phyloP scores from a whole-genome alignment of 2,888 invertebrate species.

The Orthosia cruda region DNA sequence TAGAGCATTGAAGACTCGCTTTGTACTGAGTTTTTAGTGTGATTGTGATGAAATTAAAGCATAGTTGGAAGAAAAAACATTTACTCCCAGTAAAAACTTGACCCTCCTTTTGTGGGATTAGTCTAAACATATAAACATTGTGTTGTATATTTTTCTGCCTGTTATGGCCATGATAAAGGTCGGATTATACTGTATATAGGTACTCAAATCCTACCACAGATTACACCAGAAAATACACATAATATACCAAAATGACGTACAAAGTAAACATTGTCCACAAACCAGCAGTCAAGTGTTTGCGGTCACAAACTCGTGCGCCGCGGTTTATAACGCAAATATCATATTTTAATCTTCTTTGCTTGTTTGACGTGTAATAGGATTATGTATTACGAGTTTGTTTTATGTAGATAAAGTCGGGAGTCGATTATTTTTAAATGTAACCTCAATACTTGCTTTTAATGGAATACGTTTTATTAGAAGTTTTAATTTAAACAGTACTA shows the following conservation, averaged over 20 bases:
- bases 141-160: background rate
- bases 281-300: constrained; percentile 13
- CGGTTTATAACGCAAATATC: constrained; percentile 44
- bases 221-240: background rate
- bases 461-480: too few species aligned
- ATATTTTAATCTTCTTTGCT: constrained; percentile 51
- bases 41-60: too few species aligned
- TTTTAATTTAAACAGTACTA: too few species aligned
- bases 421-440: background rate
- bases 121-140: too few species aligned
- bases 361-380: constrained; percentile 39
- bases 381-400: constrained; percentile 23
- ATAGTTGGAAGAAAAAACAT: too few species aligned
- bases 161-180: background rate
- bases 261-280: constrained; percentile 33
- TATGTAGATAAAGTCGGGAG: constrained; percentile 1
- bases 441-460: too few species aligned
- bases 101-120: too few species aligned
- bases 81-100: too few species aligned
- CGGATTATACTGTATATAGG: background rate
- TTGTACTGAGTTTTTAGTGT: too few species aligned
- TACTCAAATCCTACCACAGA: background rate
- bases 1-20: too few species aligned
- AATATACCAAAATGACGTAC: background rate
- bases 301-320: constrained; percentile 17